Evolutionary conservation across 2,113 vertebrate species (phyloP), one percentile per base, ranked within the genome.

Genomic region (Oncorhynchus nerka): DNA sequence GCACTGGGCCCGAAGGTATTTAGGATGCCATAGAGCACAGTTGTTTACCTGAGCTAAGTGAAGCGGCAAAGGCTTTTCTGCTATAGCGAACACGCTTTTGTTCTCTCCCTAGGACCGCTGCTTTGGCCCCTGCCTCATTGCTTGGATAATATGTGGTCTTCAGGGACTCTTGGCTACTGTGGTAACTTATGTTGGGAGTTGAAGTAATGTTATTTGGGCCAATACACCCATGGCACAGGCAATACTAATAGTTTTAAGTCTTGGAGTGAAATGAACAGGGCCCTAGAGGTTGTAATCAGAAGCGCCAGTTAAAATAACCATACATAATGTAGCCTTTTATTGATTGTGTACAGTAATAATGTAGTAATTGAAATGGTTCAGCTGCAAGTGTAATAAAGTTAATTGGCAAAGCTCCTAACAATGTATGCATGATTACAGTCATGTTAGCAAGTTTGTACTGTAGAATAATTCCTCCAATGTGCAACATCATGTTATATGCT

Each of bases 1-100:
- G 64, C 70, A 68, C 69, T 59, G 6, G 67, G 78, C 84, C 75
- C 89, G 0, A 39, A 83, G 80, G 83, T 84, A 68, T 86, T 89
- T 84, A 85, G 78, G 85, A 79, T 75, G 74, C 76, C 75, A 64
- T 32, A 16, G 75, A 39, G 78, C 51, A 72, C 55, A 51, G 61
- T 75, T 81, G 78, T 88, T 88, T 88, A 89, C 85, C 86, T 88
- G 83, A 81, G 81, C 71, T 78, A 78, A 87, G 51, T 70, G 80
- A 87, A 84, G 73, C 75, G 69, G 77, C n/a, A 82, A 55, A 55
- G 34, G 45, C 72, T 71, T 70, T 78, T 57, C 70, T 76, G 75
- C 57, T 71, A 15, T 49, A 13, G 8, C 1, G 39, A 64, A 57
- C 70, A 70, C 74, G 28, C 71, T 45, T 70, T 65, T 67, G 62